Base-by-base conservation (phyloP, 2,113 vertebrate species). In the Anas platyrhynchos region DNA sequence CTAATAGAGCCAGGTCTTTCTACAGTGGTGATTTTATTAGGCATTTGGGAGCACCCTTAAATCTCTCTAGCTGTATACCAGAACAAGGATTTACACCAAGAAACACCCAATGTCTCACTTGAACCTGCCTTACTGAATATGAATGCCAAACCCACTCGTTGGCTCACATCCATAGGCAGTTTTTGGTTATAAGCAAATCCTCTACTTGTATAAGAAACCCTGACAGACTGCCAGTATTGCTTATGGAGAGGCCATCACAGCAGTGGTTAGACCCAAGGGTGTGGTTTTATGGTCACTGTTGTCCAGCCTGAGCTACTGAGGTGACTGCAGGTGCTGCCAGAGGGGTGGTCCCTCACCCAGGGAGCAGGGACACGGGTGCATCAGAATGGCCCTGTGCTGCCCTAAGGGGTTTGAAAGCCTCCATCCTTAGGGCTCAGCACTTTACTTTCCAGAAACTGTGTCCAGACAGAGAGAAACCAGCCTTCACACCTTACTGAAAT, bases 241-340 rank as follows among this genome's bases (percentile, higher is more conserved):
- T 73, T 66, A 31, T 1, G 2, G 22, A 55, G 23, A 59, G n/a
- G 43, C 34, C 1, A 0, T 75, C n/a, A 44, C 26, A 92, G 62
- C 22, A 71, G 44, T 1, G 5, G 41, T 83, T 90, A 90, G 79
- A 80, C 31, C 13, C 73, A 0, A 0, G 21, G 0, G 1, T 44
- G n/a, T 66, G 44, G 11, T 75, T 92, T 87, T 34, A 31, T 0
- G 0, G 16, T 44, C 22, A 7, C 69, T 89, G 65, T 75, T 31
- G 1, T 1, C 55, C 43, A 89, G 38, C 43, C 77, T 16, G 50
- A 81, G 75, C 58, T 72, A 69, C 54, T 52, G 65, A 77, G 1
- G n/a, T 0, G 4, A 38, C 0, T 2, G 69, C 52, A 72, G 32
- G 16, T 66, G 27, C 46, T 67, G 34, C 18, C 59, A 43, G 58